Conservation (phyloP, 2,888 invertebrate genomes). For the Papilio gigon region DNA sequence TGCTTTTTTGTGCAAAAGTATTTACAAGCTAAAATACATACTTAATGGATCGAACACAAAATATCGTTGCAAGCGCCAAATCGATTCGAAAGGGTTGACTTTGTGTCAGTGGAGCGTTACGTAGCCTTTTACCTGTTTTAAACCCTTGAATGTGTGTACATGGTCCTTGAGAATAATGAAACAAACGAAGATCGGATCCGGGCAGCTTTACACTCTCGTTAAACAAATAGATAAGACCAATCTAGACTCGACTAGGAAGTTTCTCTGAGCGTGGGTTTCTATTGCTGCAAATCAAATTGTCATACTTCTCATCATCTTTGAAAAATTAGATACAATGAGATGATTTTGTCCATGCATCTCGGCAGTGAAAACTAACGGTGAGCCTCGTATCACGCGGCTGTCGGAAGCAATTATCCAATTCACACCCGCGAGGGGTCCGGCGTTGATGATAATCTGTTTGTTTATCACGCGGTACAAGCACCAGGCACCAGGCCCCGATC, state of each 20-base stretch:
- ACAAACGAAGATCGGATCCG: too few relatives aligned
- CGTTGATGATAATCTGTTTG: conserved; percentile 43
- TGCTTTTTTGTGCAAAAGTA: not conserved
- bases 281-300: not conserved
- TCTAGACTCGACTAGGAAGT: not conserved
- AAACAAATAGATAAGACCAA: too few relatives aligned
- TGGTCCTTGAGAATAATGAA: too few relatives aligned
- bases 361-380: not conserved
- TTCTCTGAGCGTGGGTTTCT: not conserved
- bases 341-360: not conserved
- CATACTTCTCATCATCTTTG: not conserved
- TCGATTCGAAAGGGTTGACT: conserved; percentile 22
- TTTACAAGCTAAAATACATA: not conserved
- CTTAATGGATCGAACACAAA: conserved; percentile 1
- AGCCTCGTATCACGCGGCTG: conserved; percentile 44
- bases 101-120: not conserved
- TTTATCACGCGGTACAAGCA: conserved; percentile 15
- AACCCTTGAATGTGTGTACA: not conserved
- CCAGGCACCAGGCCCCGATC: conserved; percentile 3
- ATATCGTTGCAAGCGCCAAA: not conserved
- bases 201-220: too few relatives aligned
- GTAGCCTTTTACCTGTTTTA: not conserved
- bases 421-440: conserved; percentile 42
- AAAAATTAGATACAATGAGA: not conserved
- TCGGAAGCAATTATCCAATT: conserved; percentile 67